Percentiles rank a stretch among this genome's conserved stretches.
Conservation (phyloP, 2,113 vertebrate species). For the Vanacampus margaritifer region DNA sequence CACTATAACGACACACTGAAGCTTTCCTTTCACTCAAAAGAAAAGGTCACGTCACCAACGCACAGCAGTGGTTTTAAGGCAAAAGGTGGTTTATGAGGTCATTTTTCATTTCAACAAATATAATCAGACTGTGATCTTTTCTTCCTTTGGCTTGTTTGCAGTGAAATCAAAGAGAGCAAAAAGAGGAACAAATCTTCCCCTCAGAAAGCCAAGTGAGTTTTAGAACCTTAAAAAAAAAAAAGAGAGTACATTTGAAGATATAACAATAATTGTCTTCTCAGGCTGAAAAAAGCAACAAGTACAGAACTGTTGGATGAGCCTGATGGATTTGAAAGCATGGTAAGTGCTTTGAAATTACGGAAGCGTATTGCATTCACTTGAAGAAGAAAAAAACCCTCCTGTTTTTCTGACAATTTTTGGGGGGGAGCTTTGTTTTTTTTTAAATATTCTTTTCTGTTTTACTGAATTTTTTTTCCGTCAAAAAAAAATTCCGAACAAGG, state of each 20-base stretch:
- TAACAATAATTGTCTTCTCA: conserved; percentile 21
- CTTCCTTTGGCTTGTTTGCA: conserved; percentile 49
- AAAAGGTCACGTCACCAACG: conserved; percentile 40
- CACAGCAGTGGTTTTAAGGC: conserved; percentile 10
- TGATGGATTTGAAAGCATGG: conserved; percentile 27
- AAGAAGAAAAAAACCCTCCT: neutral
- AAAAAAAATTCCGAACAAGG: no score
- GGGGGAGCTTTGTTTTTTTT: no score
- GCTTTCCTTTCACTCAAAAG: conserved; percentile 9
- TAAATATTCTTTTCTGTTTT: no score
- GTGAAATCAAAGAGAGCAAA: conserved; percentile 83
- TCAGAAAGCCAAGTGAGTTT: conserved; percentile 85
- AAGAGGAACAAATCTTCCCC: conserved; percentile 76
- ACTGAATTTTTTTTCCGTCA: no score
- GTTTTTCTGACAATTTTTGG: no score
- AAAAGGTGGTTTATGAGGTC: conserved; percentile 6
- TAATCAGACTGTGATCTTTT: neutral
- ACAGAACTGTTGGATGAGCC: conserved; percentile 55
- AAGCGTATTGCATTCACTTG: neutral
- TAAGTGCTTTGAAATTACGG: conserved; percentile 47
- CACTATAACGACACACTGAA: conserved; percentile 24
- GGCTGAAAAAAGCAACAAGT: conserved; percentile 57
- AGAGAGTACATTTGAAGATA: neutral
- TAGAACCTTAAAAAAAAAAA: neutral
- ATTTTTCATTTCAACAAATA: conserved; percentile 6